These are phyloP conservation scores for Zootoca vivipara DNA, from an alignment of 2,113 vertebrate species.

Conservation along the genomic window DNA sequence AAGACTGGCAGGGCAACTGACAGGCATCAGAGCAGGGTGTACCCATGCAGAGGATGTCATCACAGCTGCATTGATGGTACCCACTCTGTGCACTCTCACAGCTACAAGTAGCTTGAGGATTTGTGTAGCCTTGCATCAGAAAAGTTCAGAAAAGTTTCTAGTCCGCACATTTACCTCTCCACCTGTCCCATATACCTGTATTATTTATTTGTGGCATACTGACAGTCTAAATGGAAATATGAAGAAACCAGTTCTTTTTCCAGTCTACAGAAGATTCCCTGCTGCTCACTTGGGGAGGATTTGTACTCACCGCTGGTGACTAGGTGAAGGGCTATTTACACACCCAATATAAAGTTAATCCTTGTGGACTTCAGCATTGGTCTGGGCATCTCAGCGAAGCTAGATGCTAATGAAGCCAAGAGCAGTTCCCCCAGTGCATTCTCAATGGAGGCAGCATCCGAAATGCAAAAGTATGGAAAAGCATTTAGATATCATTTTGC, in stretches of 20 bases:
- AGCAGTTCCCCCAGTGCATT: slow-evolving; percentile 35
- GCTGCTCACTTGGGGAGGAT: neutral
- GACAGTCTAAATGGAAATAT: neutral
- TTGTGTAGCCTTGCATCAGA: too few relatives aligned
- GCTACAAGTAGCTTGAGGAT: neutral
- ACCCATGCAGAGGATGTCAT: neutral
- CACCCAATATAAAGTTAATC: neutral
- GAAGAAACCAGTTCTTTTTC: neutral
- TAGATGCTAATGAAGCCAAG: slow-evolving; percentile 47
- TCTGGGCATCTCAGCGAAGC: slow-evolving; percentile 20
- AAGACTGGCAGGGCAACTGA: neutral
- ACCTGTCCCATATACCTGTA: neutral
- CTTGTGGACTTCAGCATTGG: neutral
- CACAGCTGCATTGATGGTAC: neutral
- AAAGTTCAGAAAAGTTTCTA: neutral
- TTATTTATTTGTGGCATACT: neutral
- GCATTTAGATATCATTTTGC: slow-evolving; percentile 68
- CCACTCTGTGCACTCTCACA: neutral
- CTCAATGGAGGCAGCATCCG: slow-evolving; percentile 2
- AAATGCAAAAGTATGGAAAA: slow-evolving; percentile 51
- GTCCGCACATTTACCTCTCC: neutral
- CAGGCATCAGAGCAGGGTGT: neutral
- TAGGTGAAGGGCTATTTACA: neutral
- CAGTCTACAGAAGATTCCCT: neutral
- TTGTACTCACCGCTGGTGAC: neutral